phyloP scores from a whole-genome alignment of 2,888 invertebrate genomes.

The Habroteleia sp. region DNA sequence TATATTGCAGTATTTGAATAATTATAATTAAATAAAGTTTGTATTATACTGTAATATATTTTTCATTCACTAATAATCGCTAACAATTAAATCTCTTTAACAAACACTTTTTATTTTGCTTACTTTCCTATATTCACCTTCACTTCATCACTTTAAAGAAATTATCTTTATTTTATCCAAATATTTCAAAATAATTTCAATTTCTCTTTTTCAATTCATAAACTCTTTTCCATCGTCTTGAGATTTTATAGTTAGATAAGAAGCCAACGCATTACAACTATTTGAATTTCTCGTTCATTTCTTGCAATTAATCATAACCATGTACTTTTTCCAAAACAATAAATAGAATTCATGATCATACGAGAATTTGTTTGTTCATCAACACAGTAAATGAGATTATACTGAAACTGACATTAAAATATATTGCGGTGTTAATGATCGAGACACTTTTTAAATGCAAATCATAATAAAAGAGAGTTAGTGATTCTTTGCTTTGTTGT shows the following conservation, averaged over 20 bases:
- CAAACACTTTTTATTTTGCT: too few species aligned
- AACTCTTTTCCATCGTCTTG: too few species aligned
- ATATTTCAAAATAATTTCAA: too few species aligned
- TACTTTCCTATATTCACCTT: too few species aligned
- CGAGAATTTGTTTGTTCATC: slow-evolving; percentile 10
- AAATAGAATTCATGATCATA: slow-evolving; percentile 5
- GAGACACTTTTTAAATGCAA: slow-evolving; percentile 46
- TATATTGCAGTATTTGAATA: too few species aligned
- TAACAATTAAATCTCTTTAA: too few species aligned
- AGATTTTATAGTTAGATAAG: background rate
- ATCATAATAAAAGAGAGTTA: slow-evolving; percentile 54
- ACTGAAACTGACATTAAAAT: slow-evolving; percentile 38
- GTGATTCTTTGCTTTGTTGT: slow-evolving; percentile 36
- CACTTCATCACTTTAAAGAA: too few species aligned
- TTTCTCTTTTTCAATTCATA: too few species aligned
- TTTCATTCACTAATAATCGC: too few species aligned
- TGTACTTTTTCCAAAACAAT: slow-evolving; percentile 4
- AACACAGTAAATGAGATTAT: slow-evolving; percentile 34
- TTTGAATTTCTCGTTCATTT: background rate
- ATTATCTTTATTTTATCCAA: too few species aligned
- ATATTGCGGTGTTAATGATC: slow-evolving; percentile 46
- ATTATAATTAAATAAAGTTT: too few species aligned
- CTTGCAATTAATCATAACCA: slow-evolving; percentile 1
- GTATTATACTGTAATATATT: too few species aligned
- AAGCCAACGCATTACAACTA: background rate